Conservation (phyloP, 1,140 invertebrate species). For the Pararge aegeria region DNA sequence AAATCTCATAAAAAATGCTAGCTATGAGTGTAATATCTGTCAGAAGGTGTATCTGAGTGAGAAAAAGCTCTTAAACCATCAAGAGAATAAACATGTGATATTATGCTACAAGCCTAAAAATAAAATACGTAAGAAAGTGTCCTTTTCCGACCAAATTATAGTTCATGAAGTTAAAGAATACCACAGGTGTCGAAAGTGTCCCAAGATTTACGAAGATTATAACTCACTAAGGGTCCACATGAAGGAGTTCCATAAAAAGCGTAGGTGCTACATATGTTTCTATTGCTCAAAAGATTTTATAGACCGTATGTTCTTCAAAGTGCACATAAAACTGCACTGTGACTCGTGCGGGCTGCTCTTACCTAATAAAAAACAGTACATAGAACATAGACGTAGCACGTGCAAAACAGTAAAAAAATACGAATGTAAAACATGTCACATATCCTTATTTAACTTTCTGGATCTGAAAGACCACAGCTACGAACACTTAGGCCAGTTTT, state of each 20-base stretch:
- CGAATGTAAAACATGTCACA: constrained; percentile 49
- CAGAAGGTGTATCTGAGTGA: constrained; percentile 47
- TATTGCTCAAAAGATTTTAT: constrained; percentile 63
- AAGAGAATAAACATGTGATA: constrained; percentile 60
- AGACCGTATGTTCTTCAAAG: constrained; percentile 65
- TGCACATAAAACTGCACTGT: constrained; percentile 65
- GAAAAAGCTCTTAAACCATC: constrained; percentile 53
- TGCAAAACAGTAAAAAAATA: constrained; percentile 50
- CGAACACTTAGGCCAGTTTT: constrained; percentile 46
- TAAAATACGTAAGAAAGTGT: constrained; percentile 55
- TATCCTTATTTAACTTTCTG: constrained; percentile 50
- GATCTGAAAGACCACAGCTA: constrained; percentile 64
- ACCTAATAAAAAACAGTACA: constrained; percentile 40
- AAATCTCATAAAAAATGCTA: neutral
- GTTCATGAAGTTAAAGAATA: constrained; percentile 60
- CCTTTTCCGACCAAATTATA: constrained; percentile 60
- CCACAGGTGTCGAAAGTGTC: constrained; percentile 62
- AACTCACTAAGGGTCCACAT: constrained; percentile 51
- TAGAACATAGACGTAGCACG: constrained; percentile 43
- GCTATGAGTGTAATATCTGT: constrained; percentile 53
- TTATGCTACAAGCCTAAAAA: constrained; percentile 36
- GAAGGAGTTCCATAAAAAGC: constrained; percentile 58
- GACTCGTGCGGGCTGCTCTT: constrained; percentile 49
- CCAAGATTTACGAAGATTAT: constrained; percentile 58
- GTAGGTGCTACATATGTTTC: constrained; percentile 64